Conservation (phyloP, 2,113 vertebrate genomes). For the Pseudorhombus dupliciocellatus region DNA sequence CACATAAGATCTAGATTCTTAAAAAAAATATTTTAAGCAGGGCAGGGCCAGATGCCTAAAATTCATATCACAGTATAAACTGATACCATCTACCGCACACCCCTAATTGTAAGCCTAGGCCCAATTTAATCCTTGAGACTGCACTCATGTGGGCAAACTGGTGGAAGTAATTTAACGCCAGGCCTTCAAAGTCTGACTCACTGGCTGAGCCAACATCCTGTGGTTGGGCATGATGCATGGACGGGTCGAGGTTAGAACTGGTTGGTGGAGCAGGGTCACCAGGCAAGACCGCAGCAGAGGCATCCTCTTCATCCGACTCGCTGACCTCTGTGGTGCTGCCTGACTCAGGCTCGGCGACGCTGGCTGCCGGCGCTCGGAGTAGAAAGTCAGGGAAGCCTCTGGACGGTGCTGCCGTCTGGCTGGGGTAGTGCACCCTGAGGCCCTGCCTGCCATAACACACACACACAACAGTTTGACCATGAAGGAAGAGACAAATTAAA, state of each 20-base stretch:
- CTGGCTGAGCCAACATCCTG: slow-evolving; percentile 38
- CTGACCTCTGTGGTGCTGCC: slow-evolving; percentile 77
- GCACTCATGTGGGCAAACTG: not conserved
- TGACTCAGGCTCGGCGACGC: slow-evolving; percentile 65
- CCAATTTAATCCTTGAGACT: too few relatives aligned
- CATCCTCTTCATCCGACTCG: slow-evolving; percentile 73
- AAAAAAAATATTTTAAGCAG: too few relatives aligned
- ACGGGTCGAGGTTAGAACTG: not conserved
- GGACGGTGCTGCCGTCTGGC: slow-evolving; percentile 82
- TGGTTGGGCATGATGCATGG: not conserved
- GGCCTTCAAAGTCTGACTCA: slow-evolving; percentile 17
- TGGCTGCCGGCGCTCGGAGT: slow-evolving; percentile 23
- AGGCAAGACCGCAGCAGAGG: not conserved
- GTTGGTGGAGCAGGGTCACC: not conserved
- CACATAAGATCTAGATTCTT: not conserved
- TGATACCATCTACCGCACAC: too few relatives aligned
- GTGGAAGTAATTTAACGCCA: not conserved
- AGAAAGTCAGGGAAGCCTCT: slow-evolving; percentile 67
- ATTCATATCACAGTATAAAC: too few relatives aligned
- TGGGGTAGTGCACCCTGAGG: slow-evolving; percentile 80
- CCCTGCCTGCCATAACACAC: slow-evolving; percentile 59
- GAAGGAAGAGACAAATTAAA: not conserved
- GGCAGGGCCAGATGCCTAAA: too few relatives aligned
- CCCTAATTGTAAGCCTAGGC: not conserved
- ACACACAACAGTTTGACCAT: not conserved